Conservation (phyloP, 2,113 vertebrate species). For the Hirundichthys speculiger region DNA sequence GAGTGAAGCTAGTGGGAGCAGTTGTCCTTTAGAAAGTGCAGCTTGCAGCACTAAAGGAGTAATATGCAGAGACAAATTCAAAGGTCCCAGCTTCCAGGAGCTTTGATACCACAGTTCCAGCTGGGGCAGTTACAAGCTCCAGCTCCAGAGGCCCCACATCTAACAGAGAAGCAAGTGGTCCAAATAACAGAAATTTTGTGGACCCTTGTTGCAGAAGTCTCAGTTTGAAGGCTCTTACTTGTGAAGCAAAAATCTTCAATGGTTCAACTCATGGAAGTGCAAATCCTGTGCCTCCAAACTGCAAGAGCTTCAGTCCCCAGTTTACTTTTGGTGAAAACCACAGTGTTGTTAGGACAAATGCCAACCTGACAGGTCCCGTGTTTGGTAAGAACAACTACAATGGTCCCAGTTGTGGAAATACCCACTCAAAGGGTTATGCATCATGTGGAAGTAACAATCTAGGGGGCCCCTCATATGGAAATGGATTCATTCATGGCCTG, state of each 20-base stretch:
- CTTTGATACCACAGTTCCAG: conserved; percentile 11
- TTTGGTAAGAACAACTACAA: conserved; percentile 9
- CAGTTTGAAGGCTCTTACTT: background rate
- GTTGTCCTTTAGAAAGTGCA: background rate
- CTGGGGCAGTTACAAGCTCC: background rate
- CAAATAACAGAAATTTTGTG: background rate
- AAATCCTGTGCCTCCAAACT: background rate
- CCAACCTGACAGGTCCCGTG: background rate
- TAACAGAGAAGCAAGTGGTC: background rate
- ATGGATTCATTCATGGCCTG: background rate
- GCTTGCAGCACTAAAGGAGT: conserved; percentile 7
- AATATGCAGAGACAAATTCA: background rate
- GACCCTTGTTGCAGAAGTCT: conserved; percentile 30
- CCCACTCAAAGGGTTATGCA: background rate
- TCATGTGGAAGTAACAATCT: conserved; percentile 2
- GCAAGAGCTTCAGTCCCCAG: conserved; percentile 1
- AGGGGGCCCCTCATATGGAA: conserved; percentile 3
- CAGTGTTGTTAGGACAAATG: background rate
- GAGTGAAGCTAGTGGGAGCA: background rate
- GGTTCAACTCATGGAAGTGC: background rate
- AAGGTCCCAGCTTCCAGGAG: conserved; percentile 3
- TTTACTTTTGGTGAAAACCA: conserved; percentile 11
- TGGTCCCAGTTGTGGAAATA: conserved; percentile 3
- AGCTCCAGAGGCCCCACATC: background rate
- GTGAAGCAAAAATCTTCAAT: conserved; percentile 18